phyloP scores from a whole-genome alignment of 2,797 vertebrate species.

The Scyliorhinus canicula region DNA sequence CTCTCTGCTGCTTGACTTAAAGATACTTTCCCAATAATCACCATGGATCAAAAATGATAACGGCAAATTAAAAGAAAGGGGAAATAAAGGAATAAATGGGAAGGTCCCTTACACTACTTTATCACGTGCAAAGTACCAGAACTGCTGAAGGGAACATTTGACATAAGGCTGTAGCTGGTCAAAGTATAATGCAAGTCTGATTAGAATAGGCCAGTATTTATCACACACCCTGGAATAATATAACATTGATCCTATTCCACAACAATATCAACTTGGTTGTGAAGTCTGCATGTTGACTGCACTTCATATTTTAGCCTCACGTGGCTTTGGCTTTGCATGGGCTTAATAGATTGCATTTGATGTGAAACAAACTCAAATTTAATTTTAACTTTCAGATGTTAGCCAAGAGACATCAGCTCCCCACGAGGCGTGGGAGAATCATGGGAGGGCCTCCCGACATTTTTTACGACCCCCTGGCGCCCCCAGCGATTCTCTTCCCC shows the following conservation, averaged over 20 bases:
- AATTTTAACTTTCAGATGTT: neutral
- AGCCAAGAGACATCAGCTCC: neutral
- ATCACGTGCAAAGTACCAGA: no score
- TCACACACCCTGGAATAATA: neutral
- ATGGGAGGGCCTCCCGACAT: no score
- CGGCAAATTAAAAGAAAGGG: no score
- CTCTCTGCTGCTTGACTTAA: no score
- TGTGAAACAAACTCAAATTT: neutral
- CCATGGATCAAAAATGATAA: no score
- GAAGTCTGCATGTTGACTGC: neutral
- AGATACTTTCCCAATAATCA: no score
- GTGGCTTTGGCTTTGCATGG: neutral
- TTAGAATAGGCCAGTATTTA: neutral
- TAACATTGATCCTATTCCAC: neutral
- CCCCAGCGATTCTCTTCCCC: no score
- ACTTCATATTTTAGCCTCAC: neutral
- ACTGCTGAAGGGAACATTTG: neutral
- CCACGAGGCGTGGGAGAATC: no score
- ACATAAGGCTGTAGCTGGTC: neutral
- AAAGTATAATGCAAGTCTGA: neutral
- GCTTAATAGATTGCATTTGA: neutral
- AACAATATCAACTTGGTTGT: neutral
- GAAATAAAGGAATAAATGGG: no score
- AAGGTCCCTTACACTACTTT: no score
- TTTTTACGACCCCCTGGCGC: no score